A percentile compares a stretch with the other conserved stretches of the same genome.
Evolutionary conservation across 2,888 invertebrate genomes (phyloP).

Genomic region (Mythimna albipuncta): DNA sequence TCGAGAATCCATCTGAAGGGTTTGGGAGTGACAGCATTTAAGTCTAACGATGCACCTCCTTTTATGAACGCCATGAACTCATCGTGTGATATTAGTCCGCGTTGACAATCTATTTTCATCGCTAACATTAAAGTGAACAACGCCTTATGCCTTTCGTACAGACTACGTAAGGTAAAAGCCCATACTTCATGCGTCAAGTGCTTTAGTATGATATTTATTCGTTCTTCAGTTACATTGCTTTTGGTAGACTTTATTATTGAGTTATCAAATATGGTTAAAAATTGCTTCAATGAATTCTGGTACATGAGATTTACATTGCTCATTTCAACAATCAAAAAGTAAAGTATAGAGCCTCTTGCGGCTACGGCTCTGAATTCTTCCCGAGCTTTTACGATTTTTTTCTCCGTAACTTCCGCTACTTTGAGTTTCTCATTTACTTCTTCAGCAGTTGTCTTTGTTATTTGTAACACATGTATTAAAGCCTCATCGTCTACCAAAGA

Average conservation of each 20-base stretch:
- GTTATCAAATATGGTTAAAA: constrained; percentile 97
- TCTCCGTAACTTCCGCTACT: constrained; percentile 98
- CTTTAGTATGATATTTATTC: constrained; percentile 96
- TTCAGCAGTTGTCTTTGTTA: constrained; percentile 97
- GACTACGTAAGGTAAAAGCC: constrained; percentile 97
- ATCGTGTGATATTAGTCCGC: constrained; percentile 95
- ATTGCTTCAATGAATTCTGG: constrained; percentile 98
- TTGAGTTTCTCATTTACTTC: constrained; percentile 98
- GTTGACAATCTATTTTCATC: constrained; percentile 98
- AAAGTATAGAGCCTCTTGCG: constrained; percentile 97
- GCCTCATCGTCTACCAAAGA: constrained; percentile 99
- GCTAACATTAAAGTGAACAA: constrained; percentile 98
- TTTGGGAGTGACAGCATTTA: constrained; percentile 97
- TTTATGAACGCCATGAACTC: constrained; percentile 99
- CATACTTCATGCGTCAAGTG: constrained; percentile 98
- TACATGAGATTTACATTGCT: constrained; percentile 99
- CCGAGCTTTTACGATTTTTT: constrained; percentile 97
- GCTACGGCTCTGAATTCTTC: constrained; percentile 99
- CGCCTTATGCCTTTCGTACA: constrained; percentile 98
- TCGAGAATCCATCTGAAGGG: constrained; percentile 98
- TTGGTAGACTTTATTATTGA: constrained; percentile 98
- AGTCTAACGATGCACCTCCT: constrained; percentile 98
- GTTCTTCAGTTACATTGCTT: constrained; percentile 95
- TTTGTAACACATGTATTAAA: constrained; percentile 96
- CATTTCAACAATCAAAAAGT: constrained; percentile 99